These are phyloP conservation scores for Sarcophaga carnaria DNA, from an alignment of 2,888 invertebrate species.

Conservation along the genomic window DNA sequence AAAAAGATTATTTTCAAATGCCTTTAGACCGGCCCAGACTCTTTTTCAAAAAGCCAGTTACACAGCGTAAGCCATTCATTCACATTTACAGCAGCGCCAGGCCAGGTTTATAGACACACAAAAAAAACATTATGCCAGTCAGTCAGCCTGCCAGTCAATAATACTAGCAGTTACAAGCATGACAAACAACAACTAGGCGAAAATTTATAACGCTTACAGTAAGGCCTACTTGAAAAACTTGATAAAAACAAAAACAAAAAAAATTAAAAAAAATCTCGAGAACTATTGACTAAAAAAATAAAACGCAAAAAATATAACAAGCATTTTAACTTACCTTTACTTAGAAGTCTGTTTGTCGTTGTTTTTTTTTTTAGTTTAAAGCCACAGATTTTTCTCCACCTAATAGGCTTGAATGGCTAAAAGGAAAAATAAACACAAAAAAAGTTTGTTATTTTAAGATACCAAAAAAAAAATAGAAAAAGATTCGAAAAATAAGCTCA, in stretches of 20 bases:
- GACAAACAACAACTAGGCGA: slow-evolving; percentile 60
- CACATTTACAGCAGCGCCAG: slow-evolving; percentile 21
- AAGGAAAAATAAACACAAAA: slow-evolving; percentile 30
- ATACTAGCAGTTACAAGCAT: not conserved
- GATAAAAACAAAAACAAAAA: slow-evolving; percentile 20
- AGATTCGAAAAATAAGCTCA: slow-evolving; percentile 2
- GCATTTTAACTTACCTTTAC: slow-evolving; percentile 40
- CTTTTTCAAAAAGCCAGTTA: not conserved
- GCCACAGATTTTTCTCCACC: slow-evolving; percentile 44
- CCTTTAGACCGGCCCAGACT: slow-evolving; percentile 31
- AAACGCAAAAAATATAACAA: not conserved
- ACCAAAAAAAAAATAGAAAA: slow-evolving; percentile 21
- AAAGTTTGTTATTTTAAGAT: not conserved
- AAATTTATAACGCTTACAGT: slow-evolving; percentile 70
- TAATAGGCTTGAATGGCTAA: slow-evolving; percentile 43
- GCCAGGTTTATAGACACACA: not conserved
- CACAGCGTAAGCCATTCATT: slow-evolving; percentile 22
- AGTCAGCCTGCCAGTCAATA: slow-evolving; percentile 7
- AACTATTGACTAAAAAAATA: slow-evolving; percentile 37
- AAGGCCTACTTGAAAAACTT: slow-evolving; percentile 61
- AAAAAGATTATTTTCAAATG: slow-evolving; percentile 57
- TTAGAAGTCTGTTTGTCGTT: slow-evolving; percentile 32
- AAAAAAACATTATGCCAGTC: slow-evolving; percentile 39
- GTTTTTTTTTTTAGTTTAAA: slow-evolving; percentile 3
- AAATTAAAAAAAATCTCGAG: slow-evolving; percentile 31